A percentile compares a stretch with the other conserved stretches of the same genome.
Evolutionary conservation across 2,113 vertebrate species (phyloP).

Genomic region (Cololabis saira): DNA sequence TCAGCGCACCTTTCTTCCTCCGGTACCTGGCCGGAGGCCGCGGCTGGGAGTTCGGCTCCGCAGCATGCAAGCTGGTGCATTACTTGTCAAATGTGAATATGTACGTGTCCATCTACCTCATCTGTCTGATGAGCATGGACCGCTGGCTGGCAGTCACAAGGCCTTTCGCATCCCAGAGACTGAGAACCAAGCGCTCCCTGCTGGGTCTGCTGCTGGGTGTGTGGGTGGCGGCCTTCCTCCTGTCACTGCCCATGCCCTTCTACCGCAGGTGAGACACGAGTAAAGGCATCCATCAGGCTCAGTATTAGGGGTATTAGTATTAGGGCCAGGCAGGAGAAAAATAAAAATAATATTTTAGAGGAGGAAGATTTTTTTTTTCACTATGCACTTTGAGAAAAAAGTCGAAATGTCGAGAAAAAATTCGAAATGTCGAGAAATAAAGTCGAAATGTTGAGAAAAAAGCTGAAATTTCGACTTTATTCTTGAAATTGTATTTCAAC

Average conservation of each 20-base stretch:
- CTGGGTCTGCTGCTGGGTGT: constrained; percentile 78
- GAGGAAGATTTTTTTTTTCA: too few species aligned
- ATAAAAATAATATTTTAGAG: too few species aligned
- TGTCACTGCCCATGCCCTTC: constrained; percentile 85
- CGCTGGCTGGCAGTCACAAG: constrained; percentile 86
- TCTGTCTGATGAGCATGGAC: constrained; percentile 89
- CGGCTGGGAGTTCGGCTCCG: constrained; percentile 85
- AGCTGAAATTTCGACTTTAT: too few species aligned
- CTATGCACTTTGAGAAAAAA: too few species aligned
- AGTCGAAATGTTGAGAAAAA: too few species aligned
- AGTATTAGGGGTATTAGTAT: too few species aligned
- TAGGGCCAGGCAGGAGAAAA: too few species aligned
- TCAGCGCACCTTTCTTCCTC: constrained; percentile 87
- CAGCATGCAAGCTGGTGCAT: constrained; percentile 85
- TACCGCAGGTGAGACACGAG: constrained; percentile 81
- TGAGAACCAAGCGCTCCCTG: constrained; percentile 82
- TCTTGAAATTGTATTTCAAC: too few species aligned
- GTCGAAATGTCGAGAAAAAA: too few species aligned
- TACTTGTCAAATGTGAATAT: constrained; percentile 89
- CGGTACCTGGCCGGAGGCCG: constrained; percentile 70
- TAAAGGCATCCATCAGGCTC: too few species aligned
- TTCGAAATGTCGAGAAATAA: too few species aligned
- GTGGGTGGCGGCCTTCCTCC: constrained; percentile 83
- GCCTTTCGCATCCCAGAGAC: constrained; percentile 85
- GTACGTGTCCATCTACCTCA: constrained; percentile 91